Conservation (phyloP, 1,140 invertebrate species). For the Pentalonia nigronervosa region DNA sequence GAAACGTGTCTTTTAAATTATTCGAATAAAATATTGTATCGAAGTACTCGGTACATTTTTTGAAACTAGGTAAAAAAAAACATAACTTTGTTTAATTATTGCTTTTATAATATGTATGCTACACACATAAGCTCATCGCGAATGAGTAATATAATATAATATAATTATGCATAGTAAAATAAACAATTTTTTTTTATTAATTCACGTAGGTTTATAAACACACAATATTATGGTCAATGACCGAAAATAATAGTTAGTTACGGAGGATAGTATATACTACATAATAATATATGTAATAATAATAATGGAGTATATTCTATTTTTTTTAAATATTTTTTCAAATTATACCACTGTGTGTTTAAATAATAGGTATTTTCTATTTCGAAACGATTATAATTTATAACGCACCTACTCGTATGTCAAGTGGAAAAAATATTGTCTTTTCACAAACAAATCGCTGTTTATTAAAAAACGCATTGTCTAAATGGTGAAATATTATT, state of each 20-base stretch:
- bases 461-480: background rate
- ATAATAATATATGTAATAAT: background rate
- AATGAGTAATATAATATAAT: background rate
- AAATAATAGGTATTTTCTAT: background rate
- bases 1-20: background rate
- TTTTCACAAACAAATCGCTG: background rate
- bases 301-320: background rate
- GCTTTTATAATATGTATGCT: background rate
- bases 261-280: background rate
- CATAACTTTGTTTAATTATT: background rate
- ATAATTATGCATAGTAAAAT: background rate
- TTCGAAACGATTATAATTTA: background rate
- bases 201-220: background rate
- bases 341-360: background rate
- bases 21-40: background rate
- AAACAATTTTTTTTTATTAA: background rate
- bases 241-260: conserved; percentile 13
- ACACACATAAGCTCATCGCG: background rate
- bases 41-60: background rate
- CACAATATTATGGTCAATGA: conserved; percentile 25
- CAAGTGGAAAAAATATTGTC: background rate
- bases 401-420: background rate
- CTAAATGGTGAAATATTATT: background rate
- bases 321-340: background rate
- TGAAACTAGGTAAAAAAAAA: background rate